Conservation (phyloP, 2,888 invertebrate species). For the Mesopsocus fuscifrons region DNA sequence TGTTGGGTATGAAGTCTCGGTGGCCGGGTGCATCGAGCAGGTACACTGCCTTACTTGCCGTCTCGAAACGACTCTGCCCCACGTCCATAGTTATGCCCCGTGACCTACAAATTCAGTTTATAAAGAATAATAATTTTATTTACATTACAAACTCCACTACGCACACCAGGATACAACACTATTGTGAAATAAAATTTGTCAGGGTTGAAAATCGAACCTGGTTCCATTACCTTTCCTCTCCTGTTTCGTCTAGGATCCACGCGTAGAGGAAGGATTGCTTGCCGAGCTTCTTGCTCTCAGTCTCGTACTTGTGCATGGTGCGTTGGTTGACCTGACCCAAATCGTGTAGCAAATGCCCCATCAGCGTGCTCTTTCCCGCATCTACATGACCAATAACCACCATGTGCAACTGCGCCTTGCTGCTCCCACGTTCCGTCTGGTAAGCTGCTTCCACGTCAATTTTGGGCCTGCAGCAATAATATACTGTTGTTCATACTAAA, state of each 20-base stretch:
- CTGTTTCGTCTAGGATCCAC: conserved; percentile 98
- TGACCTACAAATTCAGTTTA: conserved; percentile 30
- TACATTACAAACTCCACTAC: no score
- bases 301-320: conserved; percentile 90
- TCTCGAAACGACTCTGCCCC: conserved; percentile 82
- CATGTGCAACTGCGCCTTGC: conserved; percentile 75
- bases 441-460: conserved; percentile 40
- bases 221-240: conserved; percentile 80
- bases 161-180: no score
- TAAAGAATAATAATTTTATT: no score
- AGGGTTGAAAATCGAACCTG: no score
- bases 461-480: no score
- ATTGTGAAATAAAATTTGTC: no score
- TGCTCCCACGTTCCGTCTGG: conserved; percentile 51
- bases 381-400: conserved; percentile 95
- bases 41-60: conserved; percentile 56
- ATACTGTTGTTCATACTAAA: conserved; percentile 1
- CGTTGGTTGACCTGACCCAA: conserved; percentile 73
- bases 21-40: conserved; percentile 97
- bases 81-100: conserved; percentile 99
- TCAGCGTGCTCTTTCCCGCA: conserved; percentile 91
- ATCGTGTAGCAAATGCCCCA: conserved; percentile 83
- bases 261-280: conserved; percentile 98
- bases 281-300: conserved; percentile 90
- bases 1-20: conserved; percentile 98